A percentile compares a stretch with the other conserved stretches of the same genome.
Evolutionary conservation across 1,140 invertebrate species (phyloP).

Genomic region (Drosophila athabasca): DNA sequence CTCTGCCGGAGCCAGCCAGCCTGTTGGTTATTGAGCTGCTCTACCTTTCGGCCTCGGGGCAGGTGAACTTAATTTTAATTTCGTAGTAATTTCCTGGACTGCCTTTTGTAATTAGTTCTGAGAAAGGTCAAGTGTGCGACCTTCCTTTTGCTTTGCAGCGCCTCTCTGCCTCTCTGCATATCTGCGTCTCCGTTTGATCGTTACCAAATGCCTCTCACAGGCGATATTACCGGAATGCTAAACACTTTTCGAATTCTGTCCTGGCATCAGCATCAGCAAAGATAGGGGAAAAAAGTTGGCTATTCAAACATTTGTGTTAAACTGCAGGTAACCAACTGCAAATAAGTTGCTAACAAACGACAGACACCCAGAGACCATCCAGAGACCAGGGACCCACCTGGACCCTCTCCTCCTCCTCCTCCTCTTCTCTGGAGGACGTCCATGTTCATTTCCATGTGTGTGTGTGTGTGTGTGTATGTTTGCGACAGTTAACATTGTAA

Average conservation of each 20-base stretch:
- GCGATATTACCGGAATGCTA: conserved; percentile 27
- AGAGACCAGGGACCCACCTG: too few relatives aligned
- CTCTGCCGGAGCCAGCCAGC: too few relatives aligned
- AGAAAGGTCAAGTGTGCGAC: conserved; percentile 4
- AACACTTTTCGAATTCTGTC: conserved; percentile 27
- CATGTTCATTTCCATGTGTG: conserved; percentile 17
- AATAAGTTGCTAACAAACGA: conserved; percentile 63
- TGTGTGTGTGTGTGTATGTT: conserved; percentile 23
- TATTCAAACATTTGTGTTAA: conserved; percentile 76
- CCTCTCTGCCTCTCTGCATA: too few relatives aligned
- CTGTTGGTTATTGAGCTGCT: conserved; percentile 35
- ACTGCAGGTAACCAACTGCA: conserved; percentile 76
- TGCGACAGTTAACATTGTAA: conserved; percentile 72
- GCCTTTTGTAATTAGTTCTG: conserved; percentile 27
- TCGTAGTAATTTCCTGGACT: conserved; percentile 34
- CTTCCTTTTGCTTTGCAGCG: background rate
- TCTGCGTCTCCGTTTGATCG: background rate
- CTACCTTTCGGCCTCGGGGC: background rate
- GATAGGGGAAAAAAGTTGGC: conserved; percentile 41
- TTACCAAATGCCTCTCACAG: conserved; percentile 5
- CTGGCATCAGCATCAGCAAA: conserved; percentile 10
- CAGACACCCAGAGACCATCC: conserved; percentile 9
- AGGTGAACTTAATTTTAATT: conserved; percentile 43
- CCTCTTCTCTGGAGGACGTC: conserved; percentile 13
- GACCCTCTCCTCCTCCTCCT: background rate